Evolutionary conservation across 2,113 vertebrate species (phyloP).

Genomic region (Bettongia penicillata): DNA sequence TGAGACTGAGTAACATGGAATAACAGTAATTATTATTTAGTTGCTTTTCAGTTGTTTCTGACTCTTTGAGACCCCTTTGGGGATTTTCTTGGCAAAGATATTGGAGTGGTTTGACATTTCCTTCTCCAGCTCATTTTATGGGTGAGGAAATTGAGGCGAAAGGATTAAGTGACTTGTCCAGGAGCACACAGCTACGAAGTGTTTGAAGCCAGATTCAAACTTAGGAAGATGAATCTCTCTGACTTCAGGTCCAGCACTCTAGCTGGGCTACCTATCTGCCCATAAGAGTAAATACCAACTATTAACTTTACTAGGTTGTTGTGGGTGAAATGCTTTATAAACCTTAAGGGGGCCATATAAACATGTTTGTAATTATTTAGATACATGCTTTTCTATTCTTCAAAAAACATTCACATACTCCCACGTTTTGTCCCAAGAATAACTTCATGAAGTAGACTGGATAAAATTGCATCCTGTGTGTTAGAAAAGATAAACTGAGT

Average conservation of each 20-base stretch:
- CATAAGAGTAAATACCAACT: background rate
- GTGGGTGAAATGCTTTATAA: background rate
- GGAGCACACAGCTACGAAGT: background rate
- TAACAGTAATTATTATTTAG: background rate
- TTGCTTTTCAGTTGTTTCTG: too few relatives aligned
- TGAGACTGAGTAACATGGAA: background rate
- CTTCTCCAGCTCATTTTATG: too few relatives aligned
- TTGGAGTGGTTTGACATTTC: too few relatives aligned
- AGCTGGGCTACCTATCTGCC: background rate
- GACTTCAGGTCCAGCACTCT: too few relatives aligned
- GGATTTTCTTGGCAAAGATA: too few relatives aligned
- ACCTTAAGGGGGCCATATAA: background rate
- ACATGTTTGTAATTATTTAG: background rate
- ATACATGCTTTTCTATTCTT: slow-evolving; percentile 14
- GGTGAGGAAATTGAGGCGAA: too few relatives aligned
- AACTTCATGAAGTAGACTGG: background rate
- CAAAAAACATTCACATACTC: background rate
- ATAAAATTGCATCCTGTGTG: background rate
- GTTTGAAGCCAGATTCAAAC: background rate
- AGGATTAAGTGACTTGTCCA: too few relatives aligned
- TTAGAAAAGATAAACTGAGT: slow-evolving; percentile 29
- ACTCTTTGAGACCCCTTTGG: too few relatives aligned
- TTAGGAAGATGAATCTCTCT: too few relatives aligned
- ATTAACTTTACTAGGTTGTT: background rate
- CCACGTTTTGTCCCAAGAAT: slow-evolving; percentile 21